Base-by-base conservation (phyloP, 2,888 invertebrate species). In the Odontothrips loti region DNA sequence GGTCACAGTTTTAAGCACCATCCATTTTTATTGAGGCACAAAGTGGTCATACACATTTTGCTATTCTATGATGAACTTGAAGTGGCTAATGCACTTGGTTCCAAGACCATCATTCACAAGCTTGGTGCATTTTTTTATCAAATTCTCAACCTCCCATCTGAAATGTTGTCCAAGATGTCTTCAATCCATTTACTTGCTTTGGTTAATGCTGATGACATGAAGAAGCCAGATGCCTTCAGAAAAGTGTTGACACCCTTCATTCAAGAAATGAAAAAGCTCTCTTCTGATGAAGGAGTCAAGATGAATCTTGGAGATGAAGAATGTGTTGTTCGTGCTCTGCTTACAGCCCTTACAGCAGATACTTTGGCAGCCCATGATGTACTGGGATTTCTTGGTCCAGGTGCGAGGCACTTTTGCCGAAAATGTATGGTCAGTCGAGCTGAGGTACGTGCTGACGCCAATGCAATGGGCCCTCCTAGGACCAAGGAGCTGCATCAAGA, bases 41-140 rank as follows among this genome's bases (percentile, higher is more conserved):
- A 63, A n/a, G 3, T n/a, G 20, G 83, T 82, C 4, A 20, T 84
- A 0, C 79, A 82, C 34, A 51, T 83, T 1, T 82, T 83, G 81
- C 47, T 83, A 8, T 84, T 83, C 79, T 84, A 83, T 80, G 83
- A 84, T 80, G 83, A 84, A 58, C 48, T 84, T 20, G 84, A 84
- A 81, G 82, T 83, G 47, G 82, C 81, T 1, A 84, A 84, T 80
- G 82, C 83, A 43, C 20, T 83, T 12, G 83, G 83, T 20, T 63
- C 63, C 23, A 63, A 63, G n/a, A 63, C 63, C n/a, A 63, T 63
- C 9, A 63, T 63, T n/a, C 63, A 63, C 23, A 20, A 4, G 81
- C 48, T 84, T 68, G 83, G 83, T 17, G 81, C 81, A 47, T 83
- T 84, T 48, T 83, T 83, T 75, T 83, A 82, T 78, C 81, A 80